Conservation (phyloP, 2,113 vertebrate species). For the Sturnira hondurensis region DNA sequence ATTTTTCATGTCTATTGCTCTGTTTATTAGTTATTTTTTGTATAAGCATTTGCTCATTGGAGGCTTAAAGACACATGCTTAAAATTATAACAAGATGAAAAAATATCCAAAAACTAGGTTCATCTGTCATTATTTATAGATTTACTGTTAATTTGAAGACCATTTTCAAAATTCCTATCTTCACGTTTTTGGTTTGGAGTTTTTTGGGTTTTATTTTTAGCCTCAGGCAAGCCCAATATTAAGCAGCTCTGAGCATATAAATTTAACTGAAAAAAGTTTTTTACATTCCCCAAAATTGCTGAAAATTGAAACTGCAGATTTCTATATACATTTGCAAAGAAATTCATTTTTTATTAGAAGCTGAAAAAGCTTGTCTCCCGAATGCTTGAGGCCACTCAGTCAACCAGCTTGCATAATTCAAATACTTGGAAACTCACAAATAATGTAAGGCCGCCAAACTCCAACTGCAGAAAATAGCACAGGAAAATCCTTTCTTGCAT, state of each 20-base stretch:
- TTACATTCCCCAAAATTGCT: constrained; percentile 39
- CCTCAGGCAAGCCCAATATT: background rate
- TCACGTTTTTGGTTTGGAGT: background rate
- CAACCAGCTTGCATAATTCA: constrained; percentile 65
- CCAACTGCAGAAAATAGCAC: constrained; percentile 68
- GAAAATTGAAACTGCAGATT: constrained; percentile 65
- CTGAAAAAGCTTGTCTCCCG: constrained; percentile 39
- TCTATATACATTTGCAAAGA: constrained; percentile 56
- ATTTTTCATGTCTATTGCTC: background rate
- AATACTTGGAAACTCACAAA: constrained; percentile 68
- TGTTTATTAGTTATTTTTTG: background rate
- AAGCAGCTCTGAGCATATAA: constrained; percentile 36
- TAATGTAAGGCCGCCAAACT: constrained; percentile 51
- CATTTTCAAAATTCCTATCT: background rate
- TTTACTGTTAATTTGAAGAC: background rate
- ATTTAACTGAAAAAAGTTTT: constrained; percentile 43
- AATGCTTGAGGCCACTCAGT: constrained; percentile 54
- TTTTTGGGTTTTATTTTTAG: background rate
- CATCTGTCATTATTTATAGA: background rate
- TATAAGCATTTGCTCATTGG: background rate
- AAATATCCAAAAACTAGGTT: background rate
- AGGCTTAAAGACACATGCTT: background rate
- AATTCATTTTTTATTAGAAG: constrained; percentile 47
- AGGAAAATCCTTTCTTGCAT: constrained; percentile 39
- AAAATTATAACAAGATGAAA: constrained; percentile 26